phyloP scores from a whole-genome alignment of 2,888 invertebrate genomes.

The Ischnura elegans region DNA sequence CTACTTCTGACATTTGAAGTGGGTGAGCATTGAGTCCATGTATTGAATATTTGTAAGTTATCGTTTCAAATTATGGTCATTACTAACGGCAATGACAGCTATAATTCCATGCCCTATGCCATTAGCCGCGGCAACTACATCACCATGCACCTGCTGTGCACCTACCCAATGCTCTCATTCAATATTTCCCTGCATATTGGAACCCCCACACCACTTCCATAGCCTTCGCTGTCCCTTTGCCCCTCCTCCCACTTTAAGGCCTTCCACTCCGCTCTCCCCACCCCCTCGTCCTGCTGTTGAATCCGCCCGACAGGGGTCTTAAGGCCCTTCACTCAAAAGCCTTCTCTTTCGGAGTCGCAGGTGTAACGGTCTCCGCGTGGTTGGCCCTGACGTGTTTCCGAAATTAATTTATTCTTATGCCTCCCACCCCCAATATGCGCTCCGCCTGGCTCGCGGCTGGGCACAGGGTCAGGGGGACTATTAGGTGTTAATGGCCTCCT shows the following conservation, averaged over 20 bases:
- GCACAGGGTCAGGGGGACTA: not conserved
- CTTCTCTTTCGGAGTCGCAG: constrained; percentile 65
- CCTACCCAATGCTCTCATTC: no score
- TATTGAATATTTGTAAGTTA: no score
- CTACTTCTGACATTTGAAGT: no score
- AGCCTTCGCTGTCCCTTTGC: not conserved
- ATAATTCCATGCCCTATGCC: no score
- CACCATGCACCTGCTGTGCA: no score
- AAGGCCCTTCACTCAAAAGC: constrained; percentile 12
- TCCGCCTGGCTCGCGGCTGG: not conserved
- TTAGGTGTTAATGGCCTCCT: not conserved
- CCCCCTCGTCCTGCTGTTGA: not conserved
- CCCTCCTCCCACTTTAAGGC: not conserved
- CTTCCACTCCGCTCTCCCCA: constrained; percentile 5
- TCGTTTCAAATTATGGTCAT: no score
- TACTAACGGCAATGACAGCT: no score
- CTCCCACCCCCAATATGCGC: constrained; percentile 21
- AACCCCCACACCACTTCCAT: no score
- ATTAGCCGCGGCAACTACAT: no score
- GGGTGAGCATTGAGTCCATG: no score
- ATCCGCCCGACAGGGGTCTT: not conserved
- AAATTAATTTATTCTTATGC: constrained; percentile 70
- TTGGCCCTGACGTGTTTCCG: constrained; percentile 70
- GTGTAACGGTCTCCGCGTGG: constrained; percentile 69
- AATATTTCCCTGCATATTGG: no score